phyloP scores from a whole-genome alignment of 2,888 invertebrate genomes.

The Platyscelio sp. region DNA sequence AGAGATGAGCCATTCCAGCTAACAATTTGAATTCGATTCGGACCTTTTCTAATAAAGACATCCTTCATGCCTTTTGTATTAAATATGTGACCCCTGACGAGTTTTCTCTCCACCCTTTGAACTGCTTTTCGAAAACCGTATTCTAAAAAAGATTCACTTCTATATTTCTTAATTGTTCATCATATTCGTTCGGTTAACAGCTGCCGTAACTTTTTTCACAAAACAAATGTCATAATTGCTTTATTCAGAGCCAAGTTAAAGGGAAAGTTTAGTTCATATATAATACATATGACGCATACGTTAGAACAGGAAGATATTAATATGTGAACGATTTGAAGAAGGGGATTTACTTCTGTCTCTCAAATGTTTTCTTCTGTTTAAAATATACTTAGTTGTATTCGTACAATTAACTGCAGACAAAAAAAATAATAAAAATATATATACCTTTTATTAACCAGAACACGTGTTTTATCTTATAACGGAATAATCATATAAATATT shows the following conservation, averaged over 20 bases:
- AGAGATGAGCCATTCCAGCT: constrained; percentile 73
- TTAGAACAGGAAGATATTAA: constrained; percentile 52
- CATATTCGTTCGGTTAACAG: constrained; percentile 63
- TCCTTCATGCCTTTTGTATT: constrained; percentile 82
- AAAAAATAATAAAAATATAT: too few relatives aligned
- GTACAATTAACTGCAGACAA: too few relatives aligned
- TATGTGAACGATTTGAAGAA: too few relatives aligned
- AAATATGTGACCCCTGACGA: constrained; percentile 59
- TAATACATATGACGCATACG: constrained; percentile 39
- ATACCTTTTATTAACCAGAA: too few relatives aligned
- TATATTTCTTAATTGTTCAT: constrained; percentile 38
- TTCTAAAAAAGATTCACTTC: constrained; percentile 32
- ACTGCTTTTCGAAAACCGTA: constrained; percentile 36
- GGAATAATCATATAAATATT: too few relatives aligned
- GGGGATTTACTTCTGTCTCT: too few relatives aligned
- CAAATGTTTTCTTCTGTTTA: too few relatives aligned
- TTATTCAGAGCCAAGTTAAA: constrained; percentile 74
- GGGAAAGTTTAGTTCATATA: constrained; percentile 46
- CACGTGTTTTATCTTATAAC: too few relatives aligned
- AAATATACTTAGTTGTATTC: too few relatives aligned
- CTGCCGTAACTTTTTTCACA: constrained; percentile 67
- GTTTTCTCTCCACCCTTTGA: constrained; percentile 58
- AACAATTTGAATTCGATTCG: constrained; percentile 77
- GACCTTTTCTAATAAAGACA: constrained; percentile 83
- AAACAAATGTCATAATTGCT: constrained; percentile 81